Base-by-base conservation (phyloP, 2,888 invertebrate species). In the Neelides folsomi region DNA sequence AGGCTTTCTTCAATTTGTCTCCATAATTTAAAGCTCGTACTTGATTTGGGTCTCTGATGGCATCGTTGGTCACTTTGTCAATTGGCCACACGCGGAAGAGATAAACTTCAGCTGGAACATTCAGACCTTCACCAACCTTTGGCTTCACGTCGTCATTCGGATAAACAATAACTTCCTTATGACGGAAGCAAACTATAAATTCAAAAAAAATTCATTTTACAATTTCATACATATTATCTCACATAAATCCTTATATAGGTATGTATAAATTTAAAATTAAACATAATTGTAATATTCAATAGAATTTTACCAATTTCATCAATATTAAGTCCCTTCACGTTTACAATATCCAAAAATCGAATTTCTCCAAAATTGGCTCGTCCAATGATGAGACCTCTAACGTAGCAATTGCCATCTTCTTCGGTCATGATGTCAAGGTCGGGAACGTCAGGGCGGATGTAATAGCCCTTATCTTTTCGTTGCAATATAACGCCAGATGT, bases 101-200 rank as follows among this genome's bases (percentile, higher is more conserved):
- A 0, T 94, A 94, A 38, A 69, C 64, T 68, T 93, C 84, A 1
- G 95, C 95, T 41, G 80, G 81, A 12, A 88, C 77, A 73, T 98
- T 98, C 41, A 98, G 74, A 0, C 85, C 94, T 56, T 79, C 75
- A 0, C 95, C 97, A 6, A 86, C 72, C 0, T 85, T 79, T 0
- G 98, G 97, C 70, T 95, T 97, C 52, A 78, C 78, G 0, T 77
- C 75, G 59, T 89, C 86, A 64, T 77, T 75, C 0, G 95, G 94
- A 74, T 98, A 98, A 4, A 98, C 81, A 16, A 86, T 85, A 2
- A 98, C 83, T 72, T 98, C 95, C 68, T 93, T 90, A 70, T 90
- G 84, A 3, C 92, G 78, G 71, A 97, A 89, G 68, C 87, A 85
- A 1, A 97, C 90, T 81, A 75, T 5, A 68, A 67, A 27, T 27